Percentiles rank a stretch among this genome's conserved stretches.
Evolutionary conservation across 2,797 vertebrate genomes (phyloP).

Genomic region (Peromyscus melanophrys): DNA sequence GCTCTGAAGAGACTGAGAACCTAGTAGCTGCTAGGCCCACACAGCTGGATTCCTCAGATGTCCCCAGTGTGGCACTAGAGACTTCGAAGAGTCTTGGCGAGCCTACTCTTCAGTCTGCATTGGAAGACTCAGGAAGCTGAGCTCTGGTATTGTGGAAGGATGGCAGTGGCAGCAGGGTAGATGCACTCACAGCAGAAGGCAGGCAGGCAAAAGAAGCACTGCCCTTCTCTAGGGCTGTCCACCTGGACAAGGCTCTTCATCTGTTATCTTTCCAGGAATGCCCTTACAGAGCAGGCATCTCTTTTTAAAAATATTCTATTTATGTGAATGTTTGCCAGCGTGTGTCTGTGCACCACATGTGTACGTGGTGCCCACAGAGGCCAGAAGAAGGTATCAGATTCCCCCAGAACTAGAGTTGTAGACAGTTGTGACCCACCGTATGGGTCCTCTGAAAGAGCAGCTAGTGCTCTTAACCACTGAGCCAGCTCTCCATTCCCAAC

Average conservation of each 20-base stretch:
- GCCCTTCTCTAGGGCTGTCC: not conserved
- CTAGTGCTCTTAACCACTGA: not conserved
- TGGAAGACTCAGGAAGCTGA: not conserved
- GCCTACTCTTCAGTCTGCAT: not conserved
- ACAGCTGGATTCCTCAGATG: not conserved
- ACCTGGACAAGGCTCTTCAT: not conserved
- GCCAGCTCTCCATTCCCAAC: not conserved
- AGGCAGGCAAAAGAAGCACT: not conserved
- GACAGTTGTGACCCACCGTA: not conserved
- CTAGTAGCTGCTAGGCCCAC: not conserved
- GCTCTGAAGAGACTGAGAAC: not conserved
- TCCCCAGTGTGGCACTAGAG: not conserved
- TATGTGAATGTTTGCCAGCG: not conserved
- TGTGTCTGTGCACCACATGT: not conserved
- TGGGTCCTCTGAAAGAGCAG: not conserved
- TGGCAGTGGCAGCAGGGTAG: not conserved
- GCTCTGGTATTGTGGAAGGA: not conserved
- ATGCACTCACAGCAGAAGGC: not conserved
- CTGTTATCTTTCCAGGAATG: not conserved
- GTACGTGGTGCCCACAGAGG: not conserved
- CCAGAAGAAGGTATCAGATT: not conserved
- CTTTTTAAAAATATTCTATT: not conserved
- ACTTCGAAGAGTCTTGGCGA: not conserved
- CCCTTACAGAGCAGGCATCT: not conserved
- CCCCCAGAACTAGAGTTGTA: not conserved